Conservation (phyloP, 1,140 invertebrate species). For the Chironomus striatipennis region DNA sequence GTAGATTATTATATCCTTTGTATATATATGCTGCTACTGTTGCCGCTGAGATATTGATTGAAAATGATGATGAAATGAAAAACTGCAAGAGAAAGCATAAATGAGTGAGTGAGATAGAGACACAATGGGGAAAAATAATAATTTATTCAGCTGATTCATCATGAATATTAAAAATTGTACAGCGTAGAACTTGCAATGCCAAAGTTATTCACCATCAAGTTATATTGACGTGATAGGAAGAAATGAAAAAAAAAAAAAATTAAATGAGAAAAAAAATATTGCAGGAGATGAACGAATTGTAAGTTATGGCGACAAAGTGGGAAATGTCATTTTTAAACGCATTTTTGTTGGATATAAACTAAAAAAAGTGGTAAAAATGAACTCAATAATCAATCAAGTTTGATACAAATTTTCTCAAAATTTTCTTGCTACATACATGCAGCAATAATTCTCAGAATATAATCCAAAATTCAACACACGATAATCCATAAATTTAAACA, state of each 20-base stretch:
- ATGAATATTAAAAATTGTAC: conserved; percentile 13
- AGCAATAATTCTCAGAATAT: too few species aligned
- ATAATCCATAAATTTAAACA: too few species aligned
- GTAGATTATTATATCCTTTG: too few species aligned
- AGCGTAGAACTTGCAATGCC: background rate
- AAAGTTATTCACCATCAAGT: background rate
- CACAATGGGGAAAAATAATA: background rate
- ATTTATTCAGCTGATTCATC: conserved; percentile 20
- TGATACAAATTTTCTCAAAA: too few species aligned
- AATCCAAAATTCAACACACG: too few species aligned
- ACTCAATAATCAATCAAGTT: too few species aligned
- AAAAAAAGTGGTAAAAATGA: too few species aligned
- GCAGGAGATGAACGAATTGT: background rate
- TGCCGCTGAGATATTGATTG: background rate
- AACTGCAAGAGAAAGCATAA: too few species aligned
- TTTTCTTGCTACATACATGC: too few species aligned
- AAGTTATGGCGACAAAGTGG: background rate
- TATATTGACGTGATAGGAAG: background rate
- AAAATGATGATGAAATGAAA: background rate
- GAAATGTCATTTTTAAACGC: too few species aligned
- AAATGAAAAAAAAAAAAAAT: background rate
- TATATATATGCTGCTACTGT: background rate
- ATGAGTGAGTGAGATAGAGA: too few species aligned
- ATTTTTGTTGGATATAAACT: too few species aligned
- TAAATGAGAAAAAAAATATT: background rate